Evolutionary conservation across 2,113 vertebrate species (phyloP), one percentile per base, ranked within the genome.

Genomic region (Nannobrachium achirus): DNA sequence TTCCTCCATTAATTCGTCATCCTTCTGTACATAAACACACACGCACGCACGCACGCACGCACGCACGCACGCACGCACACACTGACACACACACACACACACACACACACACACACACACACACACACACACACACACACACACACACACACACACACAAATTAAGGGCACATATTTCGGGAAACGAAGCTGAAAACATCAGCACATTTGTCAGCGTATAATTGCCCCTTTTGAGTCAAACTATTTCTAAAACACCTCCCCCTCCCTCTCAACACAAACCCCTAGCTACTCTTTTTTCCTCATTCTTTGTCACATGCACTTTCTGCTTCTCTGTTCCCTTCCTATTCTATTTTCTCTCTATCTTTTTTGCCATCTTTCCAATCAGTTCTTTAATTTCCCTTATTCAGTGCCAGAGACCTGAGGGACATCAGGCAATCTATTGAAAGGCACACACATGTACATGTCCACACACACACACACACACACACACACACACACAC

Each of bases 191-290:
- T 42, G 20, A 56, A 42, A 53, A 56, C 59, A 72, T 78, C 78
- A 75, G 68, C 68, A 78, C 19, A 63, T 79, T 78, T 59, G 50
- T 69, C 46, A 57, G 14, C 3, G 25, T 40, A 14, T 78, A 78
- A 80, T 79, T 78, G 73, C 49, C 74, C 76, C 20, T 51, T 71
- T 78, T 79, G 66, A 73, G 71, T 82, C 25, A 33, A 33, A 33
- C 25, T 33, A 33, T 33, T 25, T 25, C 20, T 33, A 33, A 33
- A 33, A 33, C 25, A 33, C 25, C 25, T 33, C 25, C 25, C 25
- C 25, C 6, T 5, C 25, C 25, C 25, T 33, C 25, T 3, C 25
- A 33, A 33, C 25, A 33, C 25, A 33, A 33, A 33, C 25, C 25
- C 25, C 25, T 33, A 33, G 25, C 25, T 33, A 33, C 7, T 15